phyloP scores from a whole-genome alignment of 2,888 invertebrate genomes.

The Rhimphoctona megacephalus region DNA sequence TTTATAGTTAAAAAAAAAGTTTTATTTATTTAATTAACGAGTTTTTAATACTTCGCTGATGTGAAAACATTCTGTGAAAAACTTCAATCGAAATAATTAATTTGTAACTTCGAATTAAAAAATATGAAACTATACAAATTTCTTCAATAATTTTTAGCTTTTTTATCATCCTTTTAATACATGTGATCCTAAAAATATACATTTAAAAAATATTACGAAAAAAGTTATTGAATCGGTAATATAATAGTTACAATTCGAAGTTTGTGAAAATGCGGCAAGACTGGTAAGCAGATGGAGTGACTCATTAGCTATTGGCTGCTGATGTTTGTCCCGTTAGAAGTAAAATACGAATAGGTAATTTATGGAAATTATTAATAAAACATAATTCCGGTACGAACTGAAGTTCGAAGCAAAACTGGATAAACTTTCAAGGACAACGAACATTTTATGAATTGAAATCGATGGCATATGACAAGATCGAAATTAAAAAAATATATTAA shows the following conservation, averaged over 20 bases:
- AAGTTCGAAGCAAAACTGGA: neutral
- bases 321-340: constrained; percentile 28
- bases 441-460: neutral
- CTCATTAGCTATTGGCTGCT: neutral
- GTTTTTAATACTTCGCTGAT: too few species aligned
- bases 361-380: neutral
- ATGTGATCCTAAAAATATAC: neutral
- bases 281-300: neutral
- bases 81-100: neutral
- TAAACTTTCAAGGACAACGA: neutral
- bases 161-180: neutral
- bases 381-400: neutral
- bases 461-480: too few species aligned
- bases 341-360: neutral
- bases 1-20: neutral
- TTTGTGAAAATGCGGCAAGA: neutral
- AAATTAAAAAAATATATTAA: neutral
- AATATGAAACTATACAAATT: neutral
- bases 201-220: neutral
- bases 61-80: neutral
- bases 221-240: neutral
- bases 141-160: neutral
- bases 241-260: neutral
- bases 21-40: too few species aligned
- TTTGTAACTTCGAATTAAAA: neutral